Conservation (phyloP, 2,113 vertebrate genomes). For the Lichenostomus cassidix region DNA sequence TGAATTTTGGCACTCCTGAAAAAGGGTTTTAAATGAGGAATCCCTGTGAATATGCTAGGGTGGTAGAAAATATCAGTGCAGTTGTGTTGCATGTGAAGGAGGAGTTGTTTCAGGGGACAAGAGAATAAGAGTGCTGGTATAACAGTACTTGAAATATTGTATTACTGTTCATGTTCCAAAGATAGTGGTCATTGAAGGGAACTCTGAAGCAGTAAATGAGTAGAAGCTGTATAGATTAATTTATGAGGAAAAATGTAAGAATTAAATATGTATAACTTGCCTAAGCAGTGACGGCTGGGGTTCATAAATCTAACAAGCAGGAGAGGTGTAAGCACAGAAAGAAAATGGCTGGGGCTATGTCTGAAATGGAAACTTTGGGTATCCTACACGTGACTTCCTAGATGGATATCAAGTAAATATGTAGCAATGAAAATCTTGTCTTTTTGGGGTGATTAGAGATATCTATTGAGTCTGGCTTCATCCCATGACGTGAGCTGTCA, state of each 20-base stretch:
- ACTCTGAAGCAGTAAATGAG: not conserved
- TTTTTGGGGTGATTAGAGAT: not conserved
- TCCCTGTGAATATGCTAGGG: not conserved
- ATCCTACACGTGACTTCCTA: accelerated
- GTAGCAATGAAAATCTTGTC: not conserved
- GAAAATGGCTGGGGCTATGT: not conserved
- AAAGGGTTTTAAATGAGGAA: not conserved
- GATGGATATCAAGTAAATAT: not conserved
- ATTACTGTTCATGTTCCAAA: not conserved
- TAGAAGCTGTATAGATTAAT: not conserved
- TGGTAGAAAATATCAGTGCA: not conserved
- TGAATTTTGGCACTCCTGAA: not conserved
- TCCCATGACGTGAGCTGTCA: not conserved
- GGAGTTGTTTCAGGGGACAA: not conserved
- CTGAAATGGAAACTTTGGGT: not conserved
- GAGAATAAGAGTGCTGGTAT: accelerated
- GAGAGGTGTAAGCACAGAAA: not conserved
- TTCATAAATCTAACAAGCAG: not conserved
- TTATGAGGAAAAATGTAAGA: not conserved
- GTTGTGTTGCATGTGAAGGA: not conserved
- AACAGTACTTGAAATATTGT: not conserved
- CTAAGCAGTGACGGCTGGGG: not conserved
- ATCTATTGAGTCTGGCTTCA: not conserved
- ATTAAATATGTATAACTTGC: not conserved
- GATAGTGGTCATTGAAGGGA: not conserved